Percentiles rank a stretch among this genome's conserved stretches.
Evolutionary conservation across 2,797 vertebrate genomes (phyloP).

Genomic region (Schizopygopsis malacanthus): DNA sequence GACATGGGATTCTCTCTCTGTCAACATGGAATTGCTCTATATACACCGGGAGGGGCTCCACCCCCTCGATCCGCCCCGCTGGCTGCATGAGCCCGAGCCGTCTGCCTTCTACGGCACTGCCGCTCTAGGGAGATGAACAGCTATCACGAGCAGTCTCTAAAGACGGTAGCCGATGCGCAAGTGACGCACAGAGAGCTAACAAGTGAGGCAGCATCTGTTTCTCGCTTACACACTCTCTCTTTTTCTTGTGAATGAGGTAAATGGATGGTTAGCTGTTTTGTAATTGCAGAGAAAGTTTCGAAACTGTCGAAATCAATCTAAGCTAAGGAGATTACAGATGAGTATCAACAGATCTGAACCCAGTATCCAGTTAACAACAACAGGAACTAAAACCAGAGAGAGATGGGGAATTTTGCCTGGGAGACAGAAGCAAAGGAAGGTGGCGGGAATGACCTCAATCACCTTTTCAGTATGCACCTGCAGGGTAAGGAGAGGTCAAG

Average conservation of each 20-base stretch:
- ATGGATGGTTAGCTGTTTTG: slow-evolving; percentile 2
- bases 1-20: slow-evolving; percentile 33
- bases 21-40: slow-evolving; percentile 58
- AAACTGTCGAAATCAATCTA: slow-evolving; percentile 30
- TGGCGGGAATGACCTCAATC: slow-evolving; percentile 30
- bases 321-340: slow-evolving; percentile 36
- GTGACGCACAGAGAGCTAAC: slow-evolving; percentile 21
- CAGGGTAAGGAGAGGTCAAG: slow-evolving; percentile 46
- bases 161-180: slow-evolving; percentile 31
- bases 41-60: slow-evolving; percentile 57
- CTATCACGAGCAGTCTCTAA: slow-evolving; percentile 50
- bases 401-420: slow-evolving; percentile 9
- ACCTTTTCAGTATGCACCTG: slow-evolving; percentile 48
- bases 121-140: slow-evolving; percentile 40
- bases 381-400: slow-evolving; percentile 22
- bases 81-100: slow-evolving; percentile 44
- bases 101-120: slow-evolving; percentile 58
- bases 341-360: slow-evolving; percentile 21
- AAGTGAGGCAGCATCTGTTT: slow-evolving; percentile 27
- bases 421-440: slow-evolving; percentile 18
- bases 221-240: not conserved
- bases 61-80: slow-evolving; percentile 56
- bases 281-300: slow-evolving; percentile 41
- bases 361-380: slow-evolving; percentile 34
- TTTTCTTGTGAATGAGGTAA: slow-evolving; percentile 1